Conservation (phyloP, 2,797 vertebrate genomes). For the Zalophus californianus region DNA sequence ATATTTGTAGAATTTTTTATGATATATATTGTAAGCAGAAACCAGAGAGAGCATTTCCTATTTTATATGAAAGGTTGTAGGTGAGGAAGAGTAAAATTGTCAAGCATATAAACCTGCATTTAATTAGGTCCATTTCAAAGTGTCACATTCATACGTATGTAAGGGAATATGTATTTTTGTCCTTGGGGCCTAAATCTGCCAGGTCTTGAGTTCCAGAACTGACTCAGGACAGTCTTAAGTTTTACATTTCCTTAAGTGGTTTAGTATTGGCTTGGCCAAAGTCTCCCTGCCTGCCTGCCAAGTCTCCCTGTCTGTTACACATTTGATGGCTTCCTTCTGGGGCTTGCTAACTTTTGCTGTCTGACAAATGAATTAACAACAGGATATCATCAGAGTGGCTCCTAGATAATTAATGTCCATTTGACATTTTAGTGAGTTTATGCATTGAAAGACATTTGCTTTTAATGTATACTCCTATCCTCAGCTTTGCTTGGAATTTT, state of each 20-base stretch:
- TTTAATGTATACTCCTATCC: neutral
- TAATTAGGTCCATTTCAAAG: slow-evolving; percentile 38
- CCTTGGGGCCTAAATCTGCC: neutral
- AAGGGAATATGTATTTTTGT: slow-evolving; percentile 38
- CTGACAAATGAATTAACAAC: slow-evolving; percentile 67
- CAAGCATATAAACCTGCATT: neutral
- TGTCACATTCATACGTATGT: neutral
- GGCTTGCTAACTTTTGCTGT: slow-evolving; percentile 11
- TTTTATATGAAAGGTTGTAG: neutral
- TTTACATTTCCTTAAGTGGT: slow-evolving; percentile 65
- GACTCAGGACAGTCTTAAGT: slow-evolving; percentile 35
- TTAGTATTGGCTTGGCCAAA: slow-evolving; percentile 18
- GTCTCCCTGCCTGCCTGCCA: slow-evolving; percentile 61
- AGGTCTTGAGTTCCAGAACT: slow-evolving; percentile 13
- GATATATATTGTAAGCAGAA: neutral
- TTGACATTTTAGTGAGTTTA: slow-evolving; percentile 46
- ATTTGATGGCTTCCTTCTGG: slow-evolving; percentile 52
- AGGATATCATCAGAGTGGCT: slow-evolving; percentile 36
- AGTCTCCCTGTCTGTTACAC: neutral
- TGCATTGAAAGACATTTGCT: slow-evolving; percentile 41
- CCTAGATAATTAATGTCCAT: slow-evolving; percentile 49
- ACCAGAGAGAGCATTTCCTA: neutral
- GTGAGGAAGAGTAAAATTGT: neutral
- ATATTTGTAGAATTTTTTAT: neutral
- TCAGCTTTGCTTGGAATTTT: neutral